Evolutionary conservation across 2,113 vertebrate species (phyloP), one percentile per base, ranked within the genome.

Genomic region (Lepisosteus osseus): DNA sequence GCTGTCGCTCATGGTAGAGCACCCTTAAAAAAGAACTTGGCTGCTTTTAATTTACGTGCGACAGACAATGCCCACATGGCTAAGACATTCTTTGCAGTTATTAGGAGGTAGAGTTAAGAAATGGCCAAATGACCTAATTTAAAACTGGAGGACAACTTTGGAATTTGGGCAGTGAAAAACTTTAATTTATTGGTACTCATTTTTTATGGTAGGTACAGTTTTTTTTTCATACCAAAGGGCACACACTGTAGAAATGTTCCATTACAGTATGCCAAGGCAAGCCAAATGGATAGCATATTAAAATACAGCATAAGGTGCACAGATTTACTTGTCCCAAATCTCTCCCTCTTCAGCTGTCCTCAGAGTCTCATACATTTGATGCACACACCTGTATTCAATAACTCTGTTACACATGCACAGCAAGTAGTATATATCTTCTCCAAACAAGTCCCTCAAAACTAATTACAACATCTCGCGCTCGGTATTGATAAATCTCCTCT

Each of bases 271-370:
- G 59, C 13, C 59, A 29, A 61, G 17, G 13, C 3, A 61, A 3
- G 6, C 13, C 13, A 61, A 2, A 61, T 61, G 17, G 7, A 61
- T 6, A 61, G 13, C 59, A 11, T 61, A 51, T 61, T 61, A 61
- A 4, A 61, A 51, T 51, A 51, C 47, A 51, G 2, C 3, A 61
- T 15, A 61, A 3, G 17, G 13, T 61, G 17, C 54, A 66, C 64
- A 61, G 65, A 72, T 66, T n/a, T 62, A 75, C 57, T 54, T 41
- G n/a, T 44, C 63, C 71, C 61, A 14, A 3, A 41, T 55, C 14
- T 51, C 9, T 54, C 13, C 12, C 29, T 51, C 54, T 55, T 9
- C 61, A 59, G 54, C 40, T 15, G 29, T 62, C 13, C 12, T 8
- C 42, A 44, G 40, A 77, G 47, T 55, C 42, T 72, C 44, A 56